phyloP scores from a whole-genome alignment of 1,140 invertebrate species.

The Geopemphigus sp. region DNA sequence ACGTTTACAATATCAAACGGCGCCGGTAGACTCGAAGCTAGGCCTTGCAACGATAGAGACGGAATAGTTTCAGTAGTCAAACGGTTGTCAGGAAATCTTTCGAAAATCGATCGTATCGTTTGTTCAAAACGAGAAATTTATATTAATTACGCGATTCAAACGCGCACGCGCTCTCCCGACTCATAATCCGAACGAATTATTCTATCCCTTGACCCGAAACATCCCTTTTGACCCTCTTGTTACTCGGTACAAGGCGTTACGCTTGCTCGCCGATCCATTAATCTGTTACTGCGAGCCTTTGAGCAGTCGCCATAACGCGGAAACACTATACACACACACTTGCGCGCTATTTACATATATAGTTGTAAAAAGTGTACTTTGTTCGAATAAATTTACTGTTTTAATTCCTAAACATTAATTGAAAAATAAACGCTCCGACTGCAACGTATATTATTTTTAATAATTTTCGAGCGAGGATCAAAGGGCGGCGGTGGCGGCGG shows the following conservation, averaged over 20 bases:
- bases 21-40: no score
- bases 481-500: no score
- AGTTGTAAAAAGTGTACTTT: neutral
- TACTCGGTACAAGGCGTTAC: neutral
- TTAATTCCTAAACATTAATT: constrained; percentile 1
- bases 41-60: no score
- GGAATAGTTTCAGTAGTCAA: no score
- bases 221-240: neutral
- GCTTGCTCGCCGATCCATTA: constrained; percentile 26
- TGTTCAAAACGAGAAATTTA: no score
- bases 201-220: neutral
- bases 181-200: neutral
- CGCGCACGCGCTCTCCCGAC: no score
- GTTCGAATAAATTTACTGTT: neutral
- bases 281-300: constrained; percentile 18
- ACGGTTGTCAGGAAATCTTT: no score
- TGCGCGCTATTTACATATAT: neutral
- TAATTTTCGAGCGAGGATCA: neutral
- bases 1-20: no score
- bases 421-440: neutral
- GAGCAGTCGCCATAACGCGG: neutral
- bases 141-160: no score
- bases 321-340: neutral
- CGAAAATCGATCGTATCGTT: no score
- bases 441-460: constrained; percentile 10